A percentile compares a stretch with the other conserved stretches of the same genome.
Evolutionary conservation across 2,888 invertebrate species (phyloP).

Genomic region (Urechis unicinctus): DNA sequence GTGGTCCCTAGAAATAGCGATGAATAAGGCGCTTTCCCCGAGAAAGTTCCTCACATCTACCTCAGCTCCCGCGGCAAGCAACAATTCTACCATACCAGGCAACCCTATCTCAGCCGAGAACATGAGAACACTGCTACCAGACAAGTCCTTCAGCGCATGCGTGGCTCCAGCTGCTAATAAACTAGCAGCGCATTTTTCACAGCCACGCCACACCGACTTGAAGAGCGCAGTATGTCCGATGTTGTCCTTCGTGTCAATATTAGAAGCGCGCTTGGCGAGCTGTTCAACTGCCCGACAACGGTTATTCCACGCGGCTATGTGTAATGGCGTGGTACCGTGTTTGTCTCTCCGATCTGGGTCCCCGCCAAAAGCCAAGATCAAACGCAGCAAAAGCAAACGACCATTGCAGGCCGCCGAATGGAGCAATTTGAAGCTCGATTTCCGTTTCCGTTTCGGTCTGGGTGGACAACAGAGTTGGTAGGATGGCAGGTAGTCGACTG

Average conservation of each 20-base stretch:
- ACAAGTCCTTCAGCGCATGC: neutral
- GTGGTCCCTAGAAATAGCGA: constrained; percentile 35
- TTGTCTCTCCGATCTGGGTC: constrained; percentile 5
- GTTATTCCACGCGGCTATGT: constrained; percentile 12
- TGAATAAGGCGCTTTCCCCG: constrained; percentile 38
- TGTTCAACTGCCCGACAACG: constrained; percentile 7
- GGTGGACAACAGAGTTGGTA: too few species aligned
- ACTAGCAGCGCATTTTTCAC: constrained; percentile 3
- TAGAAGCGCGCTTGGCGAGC: neutral
- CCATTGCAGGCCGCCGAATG: constrained; percentile 9
- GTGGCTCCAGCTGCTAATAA: constrained; percentile 4
- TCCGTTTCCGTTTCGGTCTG: too few species aligned
- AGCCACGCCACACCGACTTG: constrained; percentile 11
- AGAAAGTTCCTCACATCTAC: constrained; percentile 1
- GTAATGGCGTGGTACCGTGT: constrained; percentile 9
- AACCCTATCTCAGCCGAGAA: constrained; percentile 63
- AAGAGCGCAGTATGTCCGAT: constrained; percentile 10
- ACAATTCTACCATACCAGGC: constrained; percentile 63
- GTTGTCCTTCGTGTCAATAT: constrained; percentile 5
- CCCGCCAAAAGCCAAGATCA: constrained; percentile 4
- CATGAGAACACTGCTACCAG: constrained; percentile 5
- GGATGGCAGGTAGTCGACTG: too few species aligned
- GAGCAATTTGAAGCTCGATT: constrained; percentile 1
- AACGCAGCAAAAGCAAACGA: neutral
- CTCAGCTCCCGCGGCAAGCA: constrained; percentile 4